Conservation (phyloP, 2,888 invertebrate species). For the Sabatieria punctata region DNA sequence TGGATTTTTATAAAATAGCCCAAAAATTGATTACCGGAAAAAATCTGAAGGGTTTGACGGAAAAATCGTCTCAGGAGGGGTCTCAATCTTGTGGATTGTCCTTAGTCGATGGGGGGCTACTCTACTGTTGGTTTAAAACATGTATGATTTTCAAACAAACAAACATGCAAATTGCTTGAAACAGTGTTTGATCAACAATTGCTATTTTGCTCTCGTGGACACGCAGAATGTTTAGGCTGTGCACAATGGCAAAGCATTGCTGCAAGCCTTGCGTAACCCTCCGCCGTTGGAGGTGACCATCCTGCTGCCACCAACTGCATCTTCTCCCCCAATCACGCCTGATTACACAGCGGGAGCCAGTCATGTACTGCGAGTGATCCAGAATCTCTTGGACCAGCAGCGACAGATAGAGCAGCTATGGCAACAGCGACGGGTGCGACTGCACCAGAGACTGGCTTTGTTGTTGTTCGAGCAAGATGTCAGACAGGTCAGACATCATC, state of each 20-base stretch:
- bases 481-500: slow-evolving; percentile 67
- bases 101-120: no score
- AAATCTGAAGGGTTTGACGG: no score
- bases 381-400: slow-evolving; percentile 87
- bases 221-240: no score
- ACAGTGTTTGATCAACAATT: no score
- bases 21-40: no score
- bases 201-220: no score
- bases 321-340: slow-evolving; percentile 31
- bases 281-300: slow-evolving; percentile 41
- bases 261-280: not conserved
- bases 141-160: no score
- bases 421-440: slow-evolving; percentile 80
- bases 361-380: slow-evolving; percentile 85
- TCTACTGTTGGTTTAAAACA: no score
- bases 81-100: no score
- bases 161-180: no score
- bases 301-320: slow-evolving; percentile 48
- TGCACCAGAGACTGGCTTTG: slow-evolving; percentile 80
- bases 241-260: not conserved
- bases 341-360: slow-evolving; percentile 51
- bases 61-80: no score
- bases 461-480: slow-evolving; percentile 90
- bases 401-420: slow-evolving; percentile 72
- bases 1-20: no score